Base-by-base conservation (phyloP, 1,140 invertebrate species). In the Monochamus saltuarius region DNA sequence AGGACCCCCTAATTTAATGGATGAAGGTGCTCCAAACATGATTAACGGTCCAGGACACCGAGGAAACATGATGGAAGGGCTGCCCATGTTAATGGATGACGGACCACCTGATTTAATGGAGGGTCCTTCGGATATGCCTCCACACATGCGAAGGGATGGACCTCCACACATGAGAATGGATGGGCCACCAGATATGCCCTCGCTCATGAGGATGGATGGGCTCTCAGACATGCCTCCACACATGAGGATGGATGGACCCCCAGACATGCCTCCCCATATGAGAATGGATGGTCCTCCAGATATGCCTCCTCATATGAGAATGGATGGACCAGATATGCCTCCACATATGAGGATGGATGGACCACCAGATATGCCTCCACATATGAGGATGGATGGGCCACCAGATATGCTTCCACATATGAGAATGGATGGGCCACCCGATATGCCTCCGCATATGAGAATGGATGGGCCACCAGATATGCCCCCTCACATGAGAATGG, bases 391-490 rank as follows among this genome's bases (percentile, higher is more conserved):
- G 22, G 52, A 62, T 34, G 61, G 59, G 11, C 36, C 55, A 10
- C 54, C 50, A 36, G 47, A 56, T n/a, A n/a, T n/a, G n/a, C n/a
- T n/a, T n/a, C 43, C 42, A 40, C 29, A 40, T 29, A 56, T 60
- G 8, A 54, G 39, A n/a, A 56, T 61, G 29, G 53, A 62, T 19
- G 61, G 59, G 7, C 38, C 55, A 8, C 55, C 51, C 14, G 49
- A 57, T 29, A 29, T 29, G 2, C 50, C 54, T 7, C 55, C 51
- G n/a, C 37, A 53, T 38, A 52, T 56, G 19, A 22, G 52, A 19
- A 60, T 51, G 49, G 64, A 65, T 7, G 59, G 61, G 8, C 56
- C 65, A 11, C 47, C 55, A 7, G 40, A 45, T 37, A 22, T 51
- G 59, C n/a, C 38, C n/a, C 13, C 36, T 40, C 36, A n/a, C 10